Percentiles rank a stretch among this genome's conserved stretches.
Evolutionary conservation across 2,797 vertebrate species (phyloP).

Genomic region (Sebastes diaconus): DNA sequence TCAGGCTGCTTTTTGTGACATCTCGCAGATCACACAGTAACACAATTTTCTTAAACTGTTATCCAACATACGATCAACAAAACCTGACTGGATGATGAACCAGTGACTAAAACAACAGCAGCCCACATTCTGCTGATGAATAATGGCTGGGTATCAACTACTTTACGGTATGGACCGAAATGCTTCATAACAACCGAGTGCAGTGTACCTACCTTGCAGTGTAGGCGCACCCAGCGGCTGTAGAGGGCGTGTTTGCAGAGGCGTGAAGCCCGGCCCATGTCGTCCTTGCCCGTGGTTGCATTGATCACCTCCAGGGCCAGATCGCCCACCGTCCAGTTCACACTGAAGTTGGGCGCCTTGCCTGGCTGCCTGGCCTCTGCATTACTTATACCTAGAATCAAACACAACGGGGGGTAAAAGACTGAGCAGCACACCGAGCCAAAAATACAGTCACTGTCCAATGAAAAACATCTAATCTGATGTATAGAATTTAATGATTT

Average conservation of each 20-base stretch:
- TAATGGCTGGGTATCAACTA: not conserved
- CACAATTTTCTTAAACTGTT: not conserved
- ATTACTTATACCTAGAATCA: constrained; percentile 91
- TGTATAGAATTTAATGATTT: not conserved
- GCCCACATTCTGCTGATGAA: not conserved
- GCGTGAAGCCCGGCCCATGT: constrained; percentile 93
- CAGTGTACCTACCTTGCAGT: constrained; percentile 85
- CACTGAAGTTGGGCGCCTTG: constrained; percentile 97
- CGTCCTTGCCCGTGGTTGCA: constrained; percentile 96
- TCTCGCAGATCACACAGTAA: not conserved
- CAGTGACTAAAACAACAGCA: not conserved
- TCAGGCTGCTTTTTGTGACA: not conserved
- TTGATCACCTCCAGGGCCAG: constrained; percentile 91
- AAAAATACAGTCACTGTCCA: not conserved
- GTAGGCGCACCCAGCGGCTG: constrained; percentile 94
- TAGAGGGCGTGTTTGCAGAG: constrained; percentile 96
- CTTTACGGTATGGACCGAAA: not conserved
- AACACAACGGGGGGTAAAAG: not conserved
- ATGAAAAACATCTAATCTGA: not conserved
- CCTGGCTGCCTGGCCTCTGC: constrained; percentile 96
- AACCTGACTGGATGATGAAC: not conserved
- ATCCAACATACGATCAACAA: not conserved
- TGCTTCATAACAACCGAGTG: not conserved
- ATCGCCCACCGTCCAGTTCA: constrained; percentile 97
- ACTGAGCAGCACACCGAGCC: not conserved